Evolutionary conservation across 1,140 invertebrate species (phyloP).

Genomic region (Lordiphosa stackelbergi): DNA sequence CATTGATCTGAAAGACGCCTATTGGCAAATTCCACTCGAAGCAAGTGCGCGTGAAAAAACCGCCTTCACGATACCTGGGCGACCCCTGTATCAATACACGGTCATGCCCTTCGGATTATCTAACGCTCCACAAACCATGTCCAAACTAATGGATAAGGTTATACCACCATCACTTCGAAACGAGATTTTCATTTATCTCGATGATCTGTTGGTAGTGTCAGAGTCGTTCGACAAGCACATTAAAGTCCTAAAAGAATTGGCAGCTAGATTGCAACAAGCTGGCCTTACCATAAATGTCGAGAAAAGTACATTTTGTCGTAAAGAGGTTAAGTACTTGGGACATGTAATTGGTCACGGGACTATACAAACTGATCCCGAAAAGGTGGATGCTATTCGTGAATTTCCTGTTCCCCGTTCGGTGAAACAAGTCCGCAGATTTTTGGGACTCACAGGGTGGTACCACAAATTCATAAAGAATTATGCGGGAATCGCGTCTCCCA

Average conservation of each 20-base stretch:
- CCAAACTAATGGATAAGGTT: too few species aligned
- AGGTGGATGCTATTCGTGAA: slow-evolving; percentile 38
- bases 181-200: too few species aligned
- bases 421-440: slow-evolving; percentile 21
- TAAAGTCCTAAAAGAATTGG: slow-evolving; percentile 58
- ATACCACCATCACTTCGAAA: too few species aligned
- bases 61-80: too few species aligned
- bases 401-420: slow-evolving; percentile 30
- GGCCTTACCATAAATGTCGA: slow-evolving; percentile 77
- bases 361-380: slow-evolving; percentile 37
- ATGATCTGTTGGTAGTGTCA: too few species aligned
- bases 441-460: slow-evolving; percentile 30
- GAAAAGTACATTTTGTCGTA: slow-evolving; percentile 76
- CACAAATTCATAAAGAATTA: slow-evolving; percentile 27
- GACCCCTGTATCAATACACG: too few species aligned
- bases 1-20: too few species aligned
- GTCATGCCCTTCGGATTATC: too few species aligned
- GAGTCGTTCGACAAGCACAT: slow-evolving; percentile 78
- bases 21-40: too few species aligned
- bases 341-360: slow-evolving; percentile 29
- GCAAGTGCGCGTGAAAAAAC: too few species aligned
- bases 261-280: slow-evolving; percentile 63
- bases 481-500: too few species aligned
- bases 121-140: too few species aligned
- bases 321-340: slow-evolving; percentile 32